Conservation (phyloP, 2,888 invertebrate genomes). For the Phymatocera aterrima region DNA sequence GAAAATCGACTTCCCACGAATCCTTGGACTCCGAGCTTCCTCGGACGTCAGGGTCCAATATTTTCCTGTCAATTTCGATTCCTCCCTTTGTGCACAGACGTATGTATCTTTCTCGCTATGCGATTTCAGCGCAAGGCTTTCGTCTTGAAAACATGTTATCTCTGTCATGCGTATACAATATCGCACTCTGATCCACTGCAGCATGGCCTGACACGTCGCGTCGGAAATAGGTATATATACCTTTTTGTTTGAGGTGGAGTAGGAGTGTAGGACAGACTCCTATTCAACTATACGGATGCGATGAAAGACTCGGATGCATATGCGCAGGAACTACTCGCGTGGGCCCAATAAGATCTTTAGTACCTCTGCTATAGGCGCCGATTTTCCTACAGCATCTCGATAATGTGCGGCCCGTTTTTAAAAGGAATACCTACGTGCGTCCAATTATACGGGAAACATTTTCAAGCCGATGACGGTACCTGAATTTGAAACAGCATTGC, state of each 20-base stretch:
- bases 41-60: neutral
- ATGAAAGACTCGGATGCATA: too few relatives aligned
- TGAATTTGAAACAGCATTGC: too few relatives aligned
- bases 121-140: neutral
- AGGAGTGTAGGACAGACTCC: neutral
- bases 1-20: neutral
- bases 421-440: too few relatives aligned
- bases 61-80: neutral
- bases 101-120: neutral
- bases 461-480: too few relatives aligned
- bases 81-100: neutral
- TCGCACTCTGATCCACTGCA: neutral
- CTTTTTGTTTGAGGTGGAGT: neutral
- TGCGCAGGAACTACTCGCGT: too few relatives aligned
- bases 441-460: too few relatives aligned
- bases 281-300: neutral
- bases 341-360: too few relatives aligned
- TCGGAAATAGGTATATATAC: neutral
- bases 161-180: neutral
- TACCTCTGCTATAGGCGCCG: too few relatives aligned
- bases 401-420: too few relatives aligned
- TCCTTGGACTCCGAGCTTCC: neutral
- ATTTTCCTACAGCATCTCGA: too few relatives aligned
- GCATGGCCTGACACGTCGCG: neutral
- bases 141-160: neutral